A percentile compares a stretch with the other conserved stretches of the same genome.
These are phyloP conservation scores for Drosophila chauvacae DNA, from an alignment of 1,140 invertebrate genomes.

Conservation along the genomic window DNA sequence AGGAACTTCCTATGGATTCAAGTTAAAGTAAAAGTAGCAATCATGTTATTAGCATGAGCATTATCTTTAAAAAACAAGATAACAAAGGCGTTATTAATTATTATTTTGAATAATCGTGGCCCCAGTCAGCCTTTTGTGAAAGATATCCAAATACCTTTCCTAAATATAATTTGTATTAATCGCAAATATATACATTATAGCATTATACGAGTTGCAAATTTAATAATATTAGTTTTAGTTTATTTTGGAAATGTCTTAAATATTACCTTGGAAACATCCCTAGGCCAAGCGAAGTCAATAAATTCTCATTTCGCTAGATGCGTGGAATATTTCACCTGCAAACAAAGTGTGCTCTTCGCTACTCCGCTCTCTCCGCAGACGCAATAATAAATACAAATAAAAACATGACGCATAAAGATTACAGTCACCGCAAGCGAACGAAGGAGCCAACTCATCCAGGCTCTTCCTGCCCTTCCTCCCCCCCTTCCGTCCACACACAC, in stretches of 20 bases:
- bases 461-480: neutral
- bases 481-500: neutral
- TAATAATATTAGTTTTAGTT: neutral
- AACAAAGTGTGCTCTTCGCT: conserved; percentile 53
- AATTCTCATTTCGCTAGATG: conserved; percentile 74
- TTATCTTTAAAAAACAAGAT: neutral
- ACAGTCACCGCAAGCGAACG: conserved; percentile 55
- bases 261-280: conserved; percentile 1
- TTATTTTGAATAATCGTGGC: neutral
- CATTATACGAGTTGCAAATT: too few relatives aligned
- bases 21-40: neutral
- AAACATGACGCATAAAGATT: conserved; percentile 80
- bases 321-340: conserved; percentile 73
- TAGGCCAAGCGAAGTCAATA: conserved; percentile 67
- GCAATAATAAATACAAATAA: conserved; percentile 82
- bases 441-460: conserved; percentile 39
- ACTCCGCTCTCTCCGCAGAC: conserved; percentile 29
- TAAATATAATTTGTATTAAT: neutral
- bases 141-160: too few relatives aligned
- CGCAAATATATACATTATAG: neutral
- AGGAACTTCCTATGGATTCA: neutral
- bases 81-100: too few relatives aligned
- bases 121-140: neutral
- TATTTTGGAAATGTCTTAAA: too few relatives aligned
- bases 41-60: too few relatives aligned